Conservation (phyloP, 2,888 invertebrate genomes). For the Drosophila robusta region DNA sequence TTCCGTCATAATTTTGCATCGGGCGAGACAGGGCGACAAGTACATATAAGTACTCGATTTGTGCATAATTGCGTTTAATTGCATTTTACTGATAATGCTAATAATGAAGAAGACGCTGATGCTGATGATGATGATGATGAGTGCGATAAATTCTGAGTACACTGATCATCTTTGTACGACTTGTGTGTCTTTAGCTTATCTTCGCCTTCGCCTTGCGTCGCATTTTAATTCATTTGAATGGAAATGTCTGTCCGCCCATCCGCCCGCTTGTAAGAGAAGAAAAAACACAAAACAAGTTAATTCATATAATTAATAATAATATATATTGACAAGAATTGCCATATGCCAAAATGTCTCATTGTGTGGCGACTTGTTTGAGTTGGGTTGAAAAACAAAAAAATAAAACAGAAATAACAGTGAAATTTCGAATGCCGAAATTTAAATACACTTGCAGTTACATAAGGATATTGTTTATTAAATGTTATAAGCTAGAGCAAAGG, state of each 20-base stretch:
- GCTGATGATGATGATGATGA: constrained; percentile 26
- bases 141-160: constrained; percentile 6
- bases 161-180: constrained; percentile 5
- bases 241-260: constrained; percentile 31
- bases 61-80: constrained; percentile 77
- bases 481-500: too few relatives aligned
- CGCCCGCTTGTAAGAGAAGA: constrained; percentile 28
- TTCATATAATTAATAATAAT: constrained; percentile 73
- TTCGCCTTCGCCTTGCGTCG: constrained; percentile 49
- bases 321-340: constrained; percentile 55
- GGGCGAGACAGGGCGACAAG: constrained; percentile 18
- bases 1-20: constrained; percentile 66
- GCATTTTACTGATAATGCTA: constrained; percentile 29
- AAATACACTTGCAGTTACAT: constrained; percentile 15
- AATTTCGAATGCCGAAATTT: neutral
- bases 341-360: constrained; percentile 56
- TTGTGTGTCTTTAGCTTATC: constrained; percentile 29
- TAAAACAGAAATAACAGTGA: neutral
- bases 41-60: constrained; percentile 20
- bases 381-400: constrained; percentile 20
- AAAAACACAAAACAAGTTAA: constrained; percentile 58
- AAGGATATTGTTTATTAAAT: too few relatives aligned
- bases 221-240: constrained; percentile 42
- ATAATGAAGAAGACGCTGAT: constrained; percentile 20
- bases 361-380: constrained; percentile 71